These are phyloP conservation scores for Pseudochirops corinnae DNA, from an alignment of 2,797 vertebrate genomes.

Conservation along the genomic window DNA sequence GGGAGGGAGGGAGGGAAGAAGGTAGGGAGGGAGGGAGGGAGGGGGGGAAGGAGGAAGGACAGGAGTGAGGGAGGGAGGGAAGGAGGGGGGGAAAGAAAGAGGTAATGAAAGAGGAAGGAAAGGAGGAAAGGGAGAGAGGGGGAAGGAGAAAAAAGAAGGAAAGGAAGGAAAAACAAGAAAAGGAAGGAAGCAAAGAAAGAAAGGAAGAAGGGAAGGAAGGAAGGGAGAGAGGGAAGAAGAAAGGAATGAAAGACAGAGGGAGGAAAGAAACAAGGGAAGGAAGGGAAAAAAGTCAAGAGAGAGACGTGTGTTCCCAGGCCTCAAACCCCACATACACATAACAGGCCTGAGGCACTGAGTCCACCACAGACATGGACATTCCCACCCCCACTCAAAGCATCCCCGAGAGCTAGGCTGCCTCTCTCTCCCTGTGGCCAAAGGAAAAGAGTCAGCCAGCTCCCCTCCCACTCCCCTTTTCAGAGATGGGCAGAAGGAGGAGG, in stretches of 20 bases:
- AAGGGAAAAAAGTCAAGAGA: fast-evolving
- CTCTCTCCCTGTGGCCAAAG: neutral
- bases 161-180: neutral
- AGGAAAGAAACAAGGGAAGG: neutral
- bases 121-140: neutral
- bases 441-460: neutral
- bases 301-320: neutral
- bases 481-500: neutral
- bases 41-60: neutral
- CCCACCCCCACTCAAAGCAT: neutral
- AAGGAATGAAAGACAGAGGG: neutral
- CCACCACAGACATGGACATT: neutral
- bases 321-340: neutral
- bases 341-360: neutral
- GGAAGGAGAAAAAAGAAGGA: neutral
- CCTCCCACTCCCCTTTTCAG: neutral
- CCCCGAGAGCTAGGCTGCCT: neutral
- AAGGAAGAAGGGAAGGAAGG: neutral
- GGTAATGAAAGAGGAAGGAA: too few species aligned
- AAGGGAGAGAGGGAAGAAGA: too few species aligned
- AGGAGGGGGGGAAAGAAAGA: fast-evolving
- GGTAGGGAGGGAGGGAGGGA: too few species aligned
- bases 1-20: neutral
- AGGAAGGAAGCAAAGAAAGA: neutral
- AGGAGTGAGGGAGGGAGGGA: fast-evolving